These are phyloP conservation scores for Cephus cinctus DNA, from an alignment of 1,140 invertebrate genomes.

Conservation along the genomic window DNA sequence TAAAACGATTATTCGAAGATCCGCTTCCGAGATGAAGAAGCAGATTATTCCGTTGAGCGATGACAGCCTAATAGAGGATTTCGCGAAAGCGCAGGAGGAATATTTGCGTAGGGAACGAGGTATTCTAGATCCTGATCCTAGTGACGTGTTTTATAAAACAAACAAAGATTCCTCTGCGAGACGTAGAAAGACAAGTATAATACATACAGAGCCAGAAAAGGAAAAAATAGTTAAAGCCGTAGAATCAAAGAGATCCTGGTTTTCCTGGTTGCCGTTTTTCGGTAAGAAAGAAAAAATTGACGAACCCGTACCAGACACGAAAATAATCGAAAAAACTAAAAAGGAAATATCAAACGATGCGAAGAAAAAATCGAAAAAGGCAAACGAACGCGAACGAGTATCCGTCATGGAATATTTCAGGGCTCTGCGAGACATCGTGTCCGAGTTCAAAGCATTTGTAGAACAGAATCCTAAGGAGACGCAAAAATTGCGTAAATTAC, in stretches of 20 bases:
- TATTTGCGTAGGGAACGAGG: conserved; percentile 34
- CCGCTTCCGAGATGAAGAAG: conserved; percentile 31
- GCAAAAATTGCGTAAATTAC: conserved; percentile 55
- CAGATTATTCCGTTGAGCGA: conserved; percentile 48
- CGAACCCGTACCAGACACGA: conserved; percentile 5
- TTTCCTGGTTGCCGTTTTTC: conserved; percentile 42
- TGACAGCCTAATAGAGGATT: conserved; percentile 43
- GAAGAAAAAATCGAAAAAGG: no score
- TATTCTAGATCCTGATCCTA: conserved; percentile 30
- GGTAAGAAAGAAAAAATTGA: conserved; percentile 26
- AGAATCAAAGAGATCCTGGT: conserved; percentile 29
- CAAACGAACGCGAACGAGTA: background rate
- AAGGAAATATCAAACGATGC: conserved; percentile 17
- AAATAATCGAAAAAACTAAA: background rate
- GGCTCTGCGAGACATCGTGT: conserved; percentile 27
- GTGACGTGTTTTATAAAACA: no score
- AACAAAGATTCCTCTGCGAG: no score
- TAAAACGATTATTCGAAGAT: conserved; percentile 11
- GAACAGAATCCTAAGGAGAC: conserved; percentile 60
- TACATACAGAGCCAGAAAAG: conserved; percentile 22
- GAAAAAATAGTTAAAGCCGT: conserved; percentile 7
- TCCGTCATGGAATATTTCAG: conserved; percentile 34
- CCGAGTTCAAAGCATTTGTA: conserved; percentile 46
- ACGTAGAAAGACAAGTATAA: conserved; percentile 21
- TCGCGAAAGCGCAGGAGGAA: conserved; percentile 41